A percentile compares a stretch with the other conserved stretches of the same genome.
Conservation (phyloP, 2,888 invertebrate genomes). For the Phortica okadai region DNA sequence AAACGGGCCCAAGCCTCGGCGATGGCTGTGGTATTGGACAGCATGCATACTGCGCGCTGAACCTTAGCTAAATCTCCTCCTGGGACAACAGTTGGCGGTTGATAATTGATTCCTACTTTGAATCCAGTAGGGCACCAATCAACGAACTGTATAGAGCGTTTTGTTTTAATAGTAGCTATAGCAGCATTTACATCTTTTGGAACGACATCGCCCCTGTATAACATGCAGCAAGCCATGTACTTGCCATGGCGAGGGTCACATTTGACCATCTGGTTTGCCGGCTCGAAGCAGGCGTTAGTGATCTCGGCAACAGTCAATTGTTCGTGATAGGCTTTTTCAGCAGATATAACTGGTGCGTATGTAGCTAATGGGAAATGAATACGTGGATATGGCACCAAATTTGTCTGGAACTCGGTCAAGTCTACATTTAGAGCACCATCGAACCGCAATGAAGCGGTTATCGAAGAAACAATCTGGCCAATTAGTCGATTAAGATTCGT, state of each 20-base stretch:
- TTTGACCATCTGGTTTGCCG: constrained; percentile 95
- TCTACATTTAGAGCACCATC: constrained; percentile 95
- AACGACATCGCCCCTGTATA: constrained; percentile 94
- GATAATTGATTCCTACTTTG: constrained; percentile 92
- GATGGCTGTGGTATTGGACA: constrained; percentile 97
- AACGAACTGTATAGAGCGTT: constrained; percentile 91
- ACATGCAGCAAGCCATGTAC: constrained; percentile 96
- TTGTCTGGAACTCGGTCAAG: constrained; percentile 95
- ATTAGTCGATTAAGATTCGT: constrained; percentile 92
- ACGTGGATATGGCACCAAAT: constrained; percentile 94
- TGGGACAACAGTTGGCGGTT: constrained; percentile 93
- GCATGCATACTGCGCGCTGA: constrained; percentile 96
- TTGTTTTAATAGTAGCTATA: constrained; percentile 96
- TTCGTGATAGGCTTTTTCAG: constrained; percentile 95
- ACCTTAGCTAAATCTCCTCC: constrained; percentile 95
- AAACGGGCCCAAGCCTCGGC: constrained; percentile 97
- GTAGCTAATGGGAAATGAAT: constrained; percentile 96
- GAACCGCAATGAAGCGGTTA: constrained; percentile 93
- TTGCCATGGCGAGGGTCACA: constrained; percentile 94
- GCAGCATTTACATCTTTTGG: constrained; percentile 96
- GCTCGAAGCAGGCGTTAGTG: constrained; percentile 96
- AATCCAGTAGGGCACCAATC: constrained; percentile 92
- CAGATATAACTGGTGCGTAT: constrained; percentile 93
- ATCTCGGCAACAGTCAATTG: constrained; percentile 93
- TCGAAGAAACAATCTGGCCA: constrained; percentile 93